A percentile compares a stretch with the other conserved stretches of the same genome.
Conservation (phyloP, 2,113 vertebrate genomes). For the Eleginops maclovinus region DNA sequence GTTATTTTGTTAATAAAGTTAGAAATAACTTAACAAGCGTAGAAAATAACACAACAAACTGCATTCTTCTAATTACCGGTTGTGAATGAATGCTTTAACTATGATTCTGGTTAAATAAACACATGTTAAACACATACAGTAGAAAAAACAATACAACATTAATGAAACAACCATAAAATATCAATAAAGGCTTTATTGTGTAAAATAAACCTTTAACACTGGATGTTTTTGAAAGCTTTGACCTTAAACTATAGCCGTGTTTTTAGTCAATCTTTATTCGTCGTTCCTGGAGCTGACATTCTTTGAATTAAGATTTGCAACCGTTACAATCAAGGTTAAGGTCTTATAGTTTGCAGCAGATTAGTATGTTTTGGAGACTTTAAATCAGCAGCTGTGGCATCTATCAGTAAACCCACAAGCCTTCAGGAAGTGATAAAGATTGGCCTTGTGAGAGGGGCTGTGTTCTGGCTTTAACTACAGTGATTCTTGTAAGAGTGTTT, state of each 20-base stretch:
- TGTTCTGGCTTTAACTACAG: slow-evolving; percentile 9
- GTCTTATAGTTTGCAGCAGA: slow-evolving; percentile 66
- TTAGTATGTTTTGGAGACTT: slow-evolving; percentile 61
- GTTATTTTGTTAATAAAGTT: no score
- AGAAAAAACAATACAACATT: no score
- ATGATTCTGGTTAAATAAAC: no score
- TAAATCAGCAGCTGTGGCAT: slow-evolving; percentile 56
- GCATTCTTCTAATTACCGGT: no score
- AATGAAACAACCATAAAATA: no score
- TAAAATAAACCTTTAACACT: no score
- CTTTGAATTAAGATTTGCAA: not conserved
- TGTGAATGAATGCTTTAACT: no score
- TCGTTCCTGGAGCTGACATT: not conserved
- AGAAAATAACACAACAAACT: no score
- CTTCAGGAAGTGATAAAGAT: slow-evolving; percentile 19
- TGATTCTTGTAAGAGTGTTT: not conserved
- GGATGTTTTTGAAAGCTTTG: not conserved
- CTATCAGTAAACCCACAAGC: slow-evolving; percentile 52
- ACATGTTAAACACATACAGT: no score
- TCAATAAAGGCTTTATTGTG: no score
- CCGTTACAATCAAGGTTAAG: slow-evolving; percentile 62
- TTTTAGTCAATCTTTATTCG: slow-evolving; percentile 6
- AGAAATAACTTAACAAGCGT: no score
- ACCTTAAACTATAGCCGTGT: not conserved
- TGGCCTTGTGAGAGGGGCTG: slow-evolving; percentile 46